Evolutionary conservation across 1,140 invertebrate genomes (phyloP), one percentile per base, ranked within the genome.

Genomic region (Solenopsis fugax): DNA sequence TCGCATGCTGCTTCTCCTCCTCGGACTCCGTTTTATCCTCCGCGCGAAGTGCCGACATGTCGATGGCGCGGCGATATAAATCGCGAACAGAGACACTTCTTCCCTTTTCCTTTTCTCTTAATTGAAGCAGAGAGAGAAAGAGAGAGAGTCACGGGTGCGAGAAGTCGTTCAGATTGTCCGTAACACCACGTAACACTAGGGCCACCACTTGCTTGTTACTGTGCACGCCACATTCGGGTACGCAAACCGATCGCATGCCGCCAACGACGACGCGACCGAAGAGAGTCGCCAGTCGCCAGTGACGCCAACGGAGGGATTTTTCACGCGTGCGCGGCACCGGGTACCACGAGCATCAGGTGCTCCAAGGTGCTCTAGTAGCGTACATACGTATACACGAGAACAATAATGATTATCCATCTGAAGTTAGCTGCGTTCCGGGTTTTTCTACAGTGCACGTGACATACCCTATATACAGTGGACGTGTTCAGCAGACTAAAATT

Each of bases 31-130:
- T 73, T 48, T 69, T 77, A 45, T 24, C 21, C 54, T 71, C 72
- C 52, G 24, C 29, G 48, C 21, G 18, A 76, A 75, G 54, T 64
- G 71, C 50, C 67, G 88, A 91, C 85, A 90, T 91, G 45, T 72
- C 37, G 16, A 56, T 34, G 13, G 21, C 16, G 45, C 41, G 16
- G 24, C 41, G 48, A 45, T 29, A 29, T 16, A 16, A 62, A 48
- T 77, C 5, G 24, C 4, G 58, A 29, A 1, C 13, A n/a, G 75
- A 34, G 56, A 18, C 41, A 41, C 41, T 41, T 41, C 41, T 7
- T 41, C 41, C 41, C 41, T 41, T 7, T 7, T 41, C 41, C 41
- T 41, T 41, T 7, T 41, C 41, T 41, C 4, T 7, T 41, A 41
- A 41, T 7, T 41, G 4, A 7, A 41, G 41, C 41, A 5, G 41